A percentile compares a stretch with the other conserved stretches of the same genome.
phyloP scores from a whole-genome alignment of 2,113 vertebrate species.

The Pachyramphus minor region DNA sequence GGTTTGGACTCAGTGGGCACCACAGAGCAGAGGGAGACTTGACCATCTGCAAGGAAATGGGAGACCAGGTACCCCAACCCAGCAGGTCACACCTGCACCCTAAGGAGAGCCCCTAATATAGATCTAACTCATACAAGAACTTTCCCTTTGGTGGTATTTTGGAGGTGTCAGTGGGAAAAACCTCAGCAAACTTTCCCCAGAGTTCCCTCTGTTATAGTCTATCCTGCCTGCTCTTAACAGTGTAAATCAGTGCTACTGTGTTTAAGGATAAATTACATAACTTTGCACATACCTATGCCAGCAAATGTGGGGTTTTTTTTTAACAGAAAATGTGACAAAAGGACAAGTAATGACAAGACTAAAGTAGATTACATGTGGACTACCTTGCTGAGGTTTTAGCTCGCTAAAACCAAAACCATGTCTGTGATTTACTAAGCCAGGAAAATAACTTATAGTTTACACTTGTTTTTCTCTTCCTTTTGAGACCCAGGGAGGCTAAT shows the following conservation, averaged over 20 bases:
- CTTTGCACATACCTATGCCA: background rate
- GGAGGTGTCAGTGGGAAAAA: background rate
- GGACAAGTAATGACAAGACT: background rate
- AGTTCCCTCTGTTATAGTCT: background rate
- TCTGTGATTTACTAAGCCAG: constrained; percentile 32
- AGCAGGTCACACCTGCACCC: background rate
- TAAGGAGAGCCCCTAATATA: background rate
- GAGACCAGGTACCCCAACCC: background rate
- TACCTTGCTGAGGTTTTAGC: background rate
- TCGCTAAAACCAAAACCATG: background rate
- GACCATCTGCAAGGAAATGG: background rate
- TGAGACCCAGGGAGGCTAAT: background rate
- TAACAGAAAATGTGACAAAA: background rate
- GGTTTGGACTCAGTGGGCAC: accelerated
- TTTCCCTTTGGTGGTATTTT: background rate
- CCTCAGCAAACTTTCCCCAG: background rate
- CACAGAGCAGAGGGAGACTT: background rate
- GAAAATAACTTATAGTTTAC: constrained; percentile 32
- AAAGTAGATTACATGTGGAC: background rate
- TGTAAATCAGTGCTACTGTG: background rate
- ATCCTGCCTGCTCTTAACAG: background rate
- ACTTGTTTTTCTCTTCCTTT: constrained; percentile 8
- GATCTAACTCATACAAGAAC: background rate
- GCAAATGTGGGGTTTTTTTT: background rate
- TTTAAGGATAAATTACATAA: background rate